Base-by-base conservation (phyloP, 2,113 vertebrate species). In the Nerophis ophidion region DNA sequence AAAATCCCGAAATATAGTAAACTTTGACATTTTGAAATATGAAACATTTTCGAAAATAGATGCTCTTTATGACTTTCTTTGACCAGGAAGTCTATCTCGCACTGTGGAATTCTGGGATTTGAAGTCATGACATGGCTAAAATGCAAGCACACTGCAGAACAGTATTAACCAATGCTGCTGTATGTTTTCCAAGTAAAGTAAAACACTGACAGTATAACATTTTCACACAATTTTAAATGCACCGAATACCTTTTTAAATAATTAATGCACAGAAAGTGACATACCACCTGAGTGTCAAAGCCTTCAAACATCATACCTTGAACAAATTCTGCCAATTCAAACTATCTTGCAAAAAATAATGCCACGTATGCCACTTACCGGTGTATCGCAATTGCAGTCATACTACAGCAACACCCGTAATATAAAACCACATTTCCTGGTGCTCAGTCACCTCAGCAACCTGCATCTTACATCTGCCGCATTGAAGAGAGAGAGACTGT, bases 31-130 rank as follows among this genome's bases (percentile, higher is more conserved):
- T 49, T 1, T 19, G 8, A 49, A 8, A 1, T 49, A 26, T 1
- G 13, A 15, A 7, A 44, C 26, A 33, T 34, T 4, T n/a, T 45
- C 2, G 10, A 11, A n/a, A 46, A 35, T 16, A 17, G 2, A 5
- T 26, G 6, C 53, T 17, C 38, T 6, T 15, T 14, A 35, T 35
- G 51, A 48, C 9, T 55, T 72, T n/a, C 54, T 54, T 49, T 73
- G 44, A 66, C 49, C 26, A 57, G 33, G 14, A 11, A 48, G 52
- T 56, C 14, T 35, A 7, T 15, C 35, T 58, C 35, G 10, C 59
- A 17, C 71, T 61, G 17, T 17, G 66, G 86, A 40, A 83, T 81
- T 69, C 36, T 87, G 88, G 89, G 71, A 87, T 1, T 62, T 88
- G 85, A 76, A 89, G 85, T 85, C 42, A 11, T 17, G n/a, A 40